Percentiles rank a stretch among this genome's conserved stretches.
These are phyloP conservation scores for Tor tambroides DNA, from an alignment of 2,113 vertebrate genomes.

Conservation along the genomic window DNA sequence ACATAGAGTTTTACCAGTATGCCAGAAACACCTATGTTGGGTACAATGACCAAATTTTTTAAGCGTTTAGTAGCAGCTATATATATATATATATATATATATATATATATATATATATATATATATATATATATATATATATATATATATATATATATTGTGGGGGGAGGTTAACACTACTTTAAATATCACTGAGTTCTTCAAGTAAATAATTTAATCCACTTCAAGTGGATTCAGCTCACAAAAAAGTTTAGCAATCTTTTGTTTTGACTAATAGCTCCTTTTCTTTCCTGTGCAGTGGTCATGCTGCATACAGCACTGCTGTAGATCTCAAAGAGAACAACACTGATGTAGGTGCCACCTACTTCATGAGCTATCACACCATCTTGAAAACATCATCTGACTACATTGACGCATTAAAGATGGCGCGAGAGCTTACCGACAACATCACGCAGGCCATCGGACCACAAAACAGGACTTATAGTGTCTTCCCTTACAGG, in stretches of 20 bases:
- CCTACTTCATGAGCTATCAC: constrained; percentile 96
- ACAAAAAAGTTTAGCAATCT: neutral
- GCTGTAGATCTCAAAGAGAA: constrained; percentile 82
- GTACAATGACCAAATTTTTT: neutral
- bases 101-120: too few relatives aligned
- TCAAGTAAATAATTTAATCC: too few relatives aligned
- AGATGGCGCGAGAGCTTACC: constrained; percentile 84
- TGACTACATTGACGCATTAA: constrained; percentile 88
- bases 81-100: too few relatives aligned
- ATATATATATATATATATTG: too few relatives aligned
- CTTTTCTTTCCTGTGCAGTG: constrained; percentile 70
- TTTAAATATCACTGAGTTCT: too few relatives aligned
- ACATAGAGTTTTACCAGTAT: neutral
- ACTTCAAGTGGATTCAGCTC: neutral
- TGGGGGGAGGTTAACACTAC: too few relatives aligned
- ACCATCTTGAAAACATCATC: constrained; percentile 87
- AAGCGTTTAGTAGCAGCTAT: too few relatives aligned
- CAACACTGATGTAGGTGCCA: constrained; percentile 81
- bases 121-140: too few relatives aligned
- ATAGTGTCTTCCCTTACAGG: constrained; percentile 93
- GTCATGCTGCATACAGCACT: constrained; percentile 88
- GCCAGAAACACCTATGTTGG: too few relatives aligned
- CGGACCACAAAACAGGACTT: constrained; percentile 64
- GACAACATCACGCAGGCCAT: constrained; percentile 84
- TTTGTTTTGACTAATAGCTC: neutral